These are phyloP conservation scores for Drosophila simulans DNA, from an alignment of 1,140 invertebrate species.

Conservation along the genomic window DNA sequence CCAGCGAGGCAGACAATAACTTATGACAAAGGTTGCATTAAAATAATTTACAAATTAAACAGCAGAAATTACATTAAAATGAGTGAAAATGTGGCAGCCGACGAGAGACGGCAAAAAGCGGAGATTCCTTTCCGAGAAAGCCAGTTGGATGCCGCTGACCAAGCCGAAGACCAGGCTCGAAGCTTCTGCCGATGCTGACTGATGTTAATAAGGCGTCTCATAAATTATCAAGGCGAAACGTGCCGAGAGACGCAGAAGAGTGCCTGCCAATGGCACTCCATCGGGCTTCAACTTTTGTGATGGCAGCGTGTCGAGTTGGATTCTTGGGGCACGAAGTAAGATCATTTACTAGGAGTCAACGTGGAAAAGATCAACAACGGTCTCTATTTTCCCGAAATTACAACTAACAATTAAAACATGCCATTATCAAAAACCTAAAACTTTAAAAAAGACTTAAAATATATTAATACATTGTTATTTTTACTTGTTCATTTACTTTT, in stretches of 20 bases:
- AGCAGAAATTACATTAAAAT: slow-evolving; percentile 79
- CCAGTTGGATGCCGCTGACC: slow-evolving; percentile 55
- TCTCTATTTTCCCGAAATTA: no score
- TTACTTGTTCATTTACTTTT: no score
- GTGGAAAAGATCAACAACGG: no score
- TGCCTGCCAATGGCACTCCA: slow-evolving; percentile 43
- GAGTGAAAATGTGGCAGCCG: slow-evolving; percentile 58
- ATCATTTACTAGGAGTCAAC: background rate
- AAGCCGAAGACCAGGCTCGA: slow-evolving; percentile 10
- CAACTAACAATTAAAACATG: no score
- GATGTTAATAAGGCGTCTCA: slow-evolving; percentile 83
- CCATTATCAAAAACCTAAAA: no score
- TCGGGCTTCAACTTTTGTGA: slow-evolving; percentile 15
- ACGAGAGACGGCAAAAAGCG: slow-evolving; percentile 50
- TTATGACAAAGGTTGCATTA: slow-evolving; percentile 57
- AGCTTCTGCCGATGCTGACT: slow-evolving; percentile 55
- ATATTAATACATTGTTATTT: no score
- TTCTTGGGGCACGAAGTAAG: background rate
- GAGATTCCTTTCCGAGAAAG: slow-evolving; percentile 77
- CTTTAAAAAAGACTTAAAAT: no score
- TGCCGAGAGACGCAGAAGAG: slow-evolving; percentile 54
- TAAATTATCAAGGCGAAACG: slow-evolving; percentile 80
- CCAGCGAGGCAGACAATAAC: slow-evolving; percentile 38
- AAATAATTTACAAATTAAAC: slow-evolving; percentile 81
- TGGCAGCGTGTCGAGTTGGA: slow-evolving; percentile 10